phyloP scores from a whole-genome alignment of 2,888 invertebrate genomes.

The Rhingia campestris region DNA sequence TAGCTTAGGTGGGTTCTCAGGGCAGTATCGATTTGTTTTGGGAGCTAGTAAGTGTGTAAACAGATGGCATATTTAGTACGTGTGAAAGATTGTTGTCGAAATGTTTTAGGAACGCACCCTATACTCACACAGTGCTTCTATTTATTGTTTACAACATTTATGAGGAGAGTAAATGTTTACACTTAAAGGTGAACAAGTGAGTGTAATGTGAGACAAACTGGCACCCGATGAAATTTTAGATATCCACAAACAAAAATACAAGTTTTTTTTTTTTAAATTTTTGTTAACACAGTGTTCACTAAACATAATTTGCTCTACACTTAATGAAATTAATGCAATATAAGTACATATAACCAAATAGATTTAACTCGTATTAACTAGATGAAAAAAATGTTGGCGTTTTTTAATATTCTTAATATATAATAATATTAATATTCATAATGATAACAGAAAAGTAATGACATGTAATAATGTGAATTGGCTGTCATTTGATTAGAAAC shows the following conservation, averaged over 20 bases:
- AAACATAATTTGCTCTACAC: no score
- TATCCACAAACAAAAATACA: conserved; percentile 6
- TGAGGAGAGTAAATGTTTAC: conserved; percentile 40
- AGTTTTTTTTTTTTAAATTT: no score
- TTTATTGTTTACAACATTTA: conserved; percentile 56
- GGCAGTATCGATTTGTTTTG: conserved; percentile 49
- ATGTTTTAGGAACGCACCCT: conserved; percentile 1
- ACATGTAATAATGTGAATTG: no score
- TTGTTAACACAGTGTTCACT: no score
- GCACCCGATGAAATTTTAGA: conserved; percentile 25
- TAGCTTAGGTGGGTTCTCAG: conserved; percentile 1
- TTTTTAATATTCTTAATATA: no score
- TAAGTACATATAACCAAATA: no score
- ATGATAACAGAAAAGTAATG: no score
- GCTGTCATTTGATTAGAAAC: no score
- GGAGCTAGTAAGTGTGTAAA: conserved; percentile 76
- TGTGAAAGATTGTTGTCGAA: conserved; percentile 74
- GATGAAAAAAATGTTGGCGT: no score
- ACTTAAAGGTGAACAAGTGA: conserved; percentile 17
- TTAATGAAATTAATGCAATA: no score
- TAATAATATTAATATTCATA: no score
- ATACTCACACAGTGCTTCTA: conserved; percentile 9
- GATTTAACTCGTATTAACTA: no score
- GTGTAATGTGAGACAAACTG: conserved; percentile 34
- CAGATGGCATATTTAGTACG: conserved; percentile 79